Conservation (phyloP, 2,797 vertebrate species). For the Oreochromis mossambicus region DNA sequence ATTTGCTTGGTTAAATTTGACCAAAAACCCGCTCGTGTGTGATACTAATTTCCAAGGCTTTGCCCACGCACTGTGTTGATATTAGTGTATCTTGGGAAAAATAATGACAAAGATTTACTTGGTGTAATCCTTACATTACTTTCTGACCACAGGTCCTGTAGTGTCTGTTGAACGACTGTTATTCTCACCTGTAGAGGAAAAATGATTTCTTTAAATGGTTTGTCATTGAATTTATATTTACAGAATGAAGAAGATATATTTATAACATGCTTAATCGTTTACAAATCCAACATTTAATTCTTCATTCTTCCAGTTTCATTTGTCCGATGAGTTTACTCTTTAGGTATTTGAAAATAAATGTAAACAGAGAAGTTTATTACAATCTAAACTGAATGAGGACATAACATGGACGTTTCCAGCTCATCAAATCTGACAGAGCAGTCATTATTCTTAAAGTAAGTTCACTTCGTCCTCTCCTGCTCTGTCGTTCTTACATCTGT, state of each 20-base stretch:
- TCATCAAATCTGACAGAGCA: not conserved
- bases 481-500: not conserved
- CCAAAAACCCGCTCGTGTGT: not conserved
- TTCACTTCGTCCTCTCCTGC: not conserved
- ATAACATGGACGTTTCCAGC: not conserved
- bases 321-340: not conserved
- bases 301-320: not conserved
- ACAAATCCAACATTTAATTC: not conserved
- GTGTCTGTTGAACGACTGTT: not conserved
- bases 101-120: not conserved
- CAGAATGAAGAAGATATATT: not conserved
- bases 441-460: not conserved
- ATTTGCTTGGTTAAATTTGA: rapidly evolving
- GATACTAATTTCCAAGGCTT: not conserved
- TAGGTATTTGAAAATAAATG: not conserved
- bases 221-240: not conserved
- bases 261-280: not conserved
- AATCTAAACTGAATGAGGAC: not conserved
- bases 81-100: not conserved
- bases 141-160: not conserved
- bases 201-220: rapidly evolving
- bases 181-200: not conserved
- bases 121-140: not conserved
- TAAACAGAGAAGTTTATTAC: not conserved
- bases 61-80: not conserved